Evolutionary conservation across 2,888 invertebrate genomes (phyloP).

Genomic region (Cinara cedri): DNA sequence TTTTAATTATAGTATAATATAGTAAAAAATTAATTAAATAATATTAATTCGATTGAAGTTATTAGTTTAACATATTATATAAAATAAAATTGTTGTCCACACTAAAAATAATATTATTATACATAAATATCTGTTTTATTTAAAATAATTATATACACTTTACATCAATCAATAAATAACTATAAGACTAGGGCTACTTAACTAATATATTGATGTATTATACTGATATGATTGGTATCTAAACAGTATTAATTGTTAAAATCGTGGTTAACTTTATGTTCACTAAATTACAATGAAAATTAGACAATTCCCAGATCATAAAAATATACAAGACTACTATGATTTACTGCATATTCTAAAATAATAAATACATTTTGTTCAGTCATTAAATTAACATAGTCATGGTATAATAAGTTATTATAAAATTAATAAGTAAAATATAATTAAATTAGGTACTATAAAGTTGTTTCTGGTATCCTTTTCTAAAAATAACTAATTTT

Average conservation of each 20-base stretch:
- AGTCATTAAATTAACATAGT: constrained; percentile 26
- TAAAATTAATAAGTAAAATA: background rate
- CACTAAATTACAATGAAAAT: background rate
- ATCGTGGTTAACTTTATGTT: constrained; percentile 9
- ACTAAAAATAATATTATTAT: too few species aligned
- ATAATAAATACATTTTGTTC: constrained; percentile 23
- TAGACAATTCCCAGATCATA: background rate
- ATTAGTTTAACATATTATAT: background rate
- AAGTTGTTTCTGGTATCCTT: too few species aligned
- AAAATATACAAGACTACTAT: too few species aligned
- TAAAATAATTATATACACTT: too few species aligned
- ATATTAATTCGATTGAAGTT: background rate
- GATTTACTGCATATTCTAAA: background rate
- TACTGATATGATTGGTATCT: background rate
- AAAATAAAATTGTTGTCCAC: background rate
- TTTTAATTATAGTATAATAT: background rate
- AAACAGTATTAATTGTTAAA: constrained; percentile 3
- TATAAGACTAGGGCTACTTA: constrained; percentile 23
- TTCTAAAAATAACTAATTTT: too few species aligned
- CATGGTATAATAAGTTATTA: background rate
- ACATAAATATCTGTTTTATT: too few species aligned
- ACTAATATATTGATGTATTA: constrained; percentile 31
- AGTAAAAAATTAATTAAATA: background rate
- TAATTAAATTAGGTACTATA: background rate
- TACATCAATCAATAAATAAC: too few species aligned